A percentile compares a stretch with the other conserved stretches of the same genome.
These are phyloP conservation scores for Jordanella pulchra DNA, from an alignment of 2,797 vertebrate genomes.

Conservation along the genomic window DNA sequence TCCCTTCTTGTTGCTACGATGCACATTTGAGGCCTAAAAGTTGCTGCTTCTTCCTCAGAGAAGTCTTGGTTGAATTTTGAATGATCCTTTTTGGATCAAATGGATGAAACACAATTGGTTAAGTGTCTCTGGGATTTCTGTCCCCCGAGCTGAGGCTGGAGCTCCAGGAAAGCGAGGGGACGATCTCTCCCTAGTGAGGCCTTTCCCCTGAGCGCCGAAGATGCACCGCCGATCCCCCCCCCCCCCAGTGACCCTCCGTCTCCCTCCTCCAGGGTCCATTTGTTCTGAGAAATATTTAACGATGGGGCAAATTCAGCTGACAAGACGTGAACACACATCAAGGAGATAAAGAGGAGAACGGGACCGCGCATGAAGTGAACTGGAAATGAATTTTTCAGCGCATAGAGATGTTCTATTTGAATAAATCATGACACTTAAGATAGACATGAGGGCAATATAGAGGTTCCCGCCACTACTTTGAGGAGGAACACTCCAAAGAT, in stretches of 20 bases:
- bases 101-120: constrained; percentile 76
- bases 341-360: constrained; percentile 65
- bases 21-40: constrained; percentile 55
- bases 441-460: constrained; percentile 78
- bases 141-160: constrained; percentile 72
- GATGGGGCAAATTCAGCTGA: constrained; percentile 76
- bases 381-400: constrained; percentile 85
- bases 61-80: constrained; percentile 75
- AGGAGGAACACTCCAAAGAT: constrained; percentile 59
- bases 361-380: constrained; percentile 73
- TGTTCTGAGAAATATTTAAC: constrained; percentile 89
- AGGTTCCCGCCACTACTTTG: constrained; percentile 60
- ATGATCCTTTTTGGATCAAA: constrained; percentile 77
- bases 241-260: constrained; percentile 48
- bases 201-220: constrained; percentile 54
- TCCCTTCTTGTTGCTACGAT: constrained; percentile 20
- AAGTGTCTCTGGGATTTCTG: constrained; percentile 79
- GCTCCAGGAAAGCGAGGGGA: constrained; percentile 40
- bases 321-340: constrained; percentile 73
- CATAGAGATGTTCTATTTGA: constrained; percentile 83
- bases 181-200: constrained; percentile 67
- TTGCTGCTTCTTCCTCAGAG: constrained; percentile 36
- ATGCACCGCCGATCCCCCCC: constrained; percentile 37
- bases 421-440: constrained; percentile 87
- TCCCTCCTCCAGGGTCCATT: constrained; percentile 79